Conservation (phyloP, 2,888 invertebrate species). For the Coelinius sp. region DNA sequence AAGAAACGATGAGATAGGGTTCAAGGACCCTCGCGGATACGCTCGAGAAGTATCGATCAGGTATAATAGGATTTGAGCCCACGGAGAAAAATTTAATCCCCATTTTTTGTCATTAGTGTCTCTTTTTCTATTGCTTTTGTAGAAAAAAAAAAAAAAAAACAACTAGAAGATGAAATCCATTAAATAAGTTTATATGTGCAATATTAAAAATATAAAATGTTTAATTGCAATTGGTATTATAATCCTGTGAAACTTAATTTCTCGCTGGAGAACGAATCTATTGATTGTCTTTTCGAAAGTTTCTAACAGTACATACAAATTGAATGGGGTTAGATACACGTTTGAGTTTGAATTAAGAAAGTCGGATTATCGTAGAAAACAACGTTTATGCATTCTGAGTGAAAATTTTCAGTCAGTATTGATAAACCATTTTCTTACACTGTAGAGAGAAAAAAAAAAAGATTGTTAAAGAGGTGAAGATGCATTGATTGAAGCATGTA, state of each 20-base stretch:
- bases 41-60: conserved; percentile 54
- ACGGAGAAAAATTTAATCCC: background rate
- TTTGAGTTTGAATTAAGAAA: conserved; percentile 12
- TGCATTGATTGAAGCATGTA: background rate
- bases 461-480: background rate
- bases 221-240: background rate
- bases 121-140: background rate
- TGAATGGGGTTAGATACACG: conserved; percentile 33
- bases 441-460: background rate
- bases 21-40: conserved; percentile 56
- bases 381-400: conserved; percentile 7
- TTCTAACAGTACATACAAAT: conserved; percentile 37
- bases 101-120: background rate
- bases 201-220: background rate
- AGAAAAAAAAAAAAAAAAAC: background rate
- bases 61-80: conserved; percentile 40
- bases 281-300: conserved; percentile 52
- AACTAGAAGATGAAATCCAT: background rate
- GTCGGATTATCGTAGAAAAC: conserved; percentile 13
- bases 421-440: too few relatives aligned
- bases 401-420: background rate
- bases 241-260: background rate
- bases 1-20: conserved; percentile 41
- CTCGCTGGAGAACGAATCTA: conserved; percentile 42
- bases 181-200: background rate